phyloP scores from a whole-genome alignment of 30 jellyfish, hydroid and myxozoan species.

The Nemopilema nomurai region DNA sequence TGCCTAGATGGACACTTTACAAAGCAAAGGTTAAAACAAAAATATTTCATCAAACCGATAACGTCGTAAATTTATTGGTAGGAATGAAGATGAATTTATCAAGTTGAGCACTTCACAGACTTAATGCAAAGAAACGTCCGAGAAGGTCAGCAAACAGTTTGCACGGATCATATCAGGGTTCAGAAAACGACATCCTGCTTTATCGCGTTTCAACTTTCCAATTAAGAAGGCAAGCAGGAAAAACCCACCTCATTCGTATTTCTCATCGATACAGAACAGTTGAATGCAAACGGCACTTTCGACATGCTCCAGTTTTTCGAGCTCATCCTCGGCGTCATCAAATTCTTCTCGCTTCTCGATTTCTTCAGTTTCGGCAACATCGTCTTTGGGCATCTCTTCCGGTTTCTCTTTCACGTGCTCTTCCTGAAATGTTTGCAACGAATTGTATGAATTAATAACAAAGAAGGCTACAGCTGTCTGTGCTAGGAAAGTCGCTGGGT shows the following conservation, averaged over 20 bases:
- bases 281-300: conserved; percentile 82
- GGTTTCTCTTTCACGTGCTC: neutral
- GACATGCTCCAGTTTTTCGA: conserved; percentile 44
- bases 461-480: neutral
- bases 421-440: neutral
- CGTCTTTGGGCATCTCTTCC: conserved; percentile 33
- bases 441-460: neutral
- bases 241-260: conserved; percentile 86
- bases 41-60: too few species aligned
- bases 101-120: too few species aligned
- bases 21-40: too few species aligned
- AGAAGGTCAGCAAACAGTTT: too few species aligned
- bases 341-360: conserved; percentile 13
- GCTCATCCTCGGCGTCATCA: conserved; percentile 28
- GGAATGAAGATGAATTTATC: too few species aligned
- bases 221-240: neutral
- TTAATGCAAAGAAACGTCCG: too few species aligned
- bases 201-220: too few species aligned
- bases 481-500: too few species aligned
- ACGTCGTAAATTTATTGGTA: too few species aligned
- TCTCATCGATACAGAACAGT: conserved; percentile 85
- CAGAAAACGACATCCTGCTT: too few species aligned
- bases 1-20: too few species aligned
- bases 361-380: neutral
- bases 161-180: neutral